Evolutionary conservation across 2,797 vertebrate genomes (phyloP), one percentile per base, ranked within the genome.

Genomic region (Tympanoctomys barrerae): DNA sequence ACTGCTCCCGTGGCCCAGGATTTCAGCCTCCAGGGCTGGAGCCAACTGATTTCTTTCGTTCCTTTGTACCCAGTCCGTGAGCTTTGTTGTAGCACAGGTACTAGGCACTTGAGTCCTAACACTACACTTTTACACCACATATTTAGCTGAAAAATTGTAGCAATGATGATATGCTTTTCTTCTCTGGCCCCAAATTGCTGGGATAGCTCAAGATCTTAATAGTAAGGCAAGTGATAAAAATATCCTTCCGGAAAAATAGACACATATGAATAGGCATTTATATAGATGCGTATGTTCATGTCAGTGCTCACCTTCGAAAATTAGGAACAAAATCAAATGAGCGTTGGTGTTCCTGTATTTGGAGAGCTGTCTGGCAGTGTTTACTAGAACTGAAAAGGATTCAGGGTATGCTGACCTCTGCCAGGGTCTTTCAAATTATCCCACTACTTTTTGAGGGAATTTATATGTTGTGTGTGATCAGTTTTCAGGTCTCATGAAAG

Each of bases 121-220:
- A 54, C 21, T n/a, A 22, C 8, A 39, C 3, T 54, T 85, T n/a
- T 26, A 46, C 14, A 59, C 59, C 16, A 90, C 57, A 36, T 22
- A 82, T 54, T 88, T 85, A 70, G 42, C 9, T 85, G 49, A 85
- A 59, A 80, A 84, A 9, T 81, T 70, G 59, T n/a, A 91, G 19
- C 46, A 83, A 71, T 24, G 52, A 36, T 81, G 70, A 86, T 26
- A 66, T 49, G 19, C 54, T 75, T 79, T 71, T 36, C 13, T 82
- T 3, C 75, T 87, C 28, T 9, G 5, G 16, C 26, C 42, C 31
- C 2, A 57, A 62, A 83, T 87, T 18, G 42, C 52, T 94, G 64
- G n/a, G 42, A n/a, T 80, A 75, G 68, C 84, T 87, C 31, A 80
- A 87, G n/a, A 80, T 68, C 12, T 70, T 87, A 90, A 75, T 64